Evolutionary conservation across 2,888 invertebrate species (phyloP).

Genomic region (Lamellibrachia satsuma): DNA sequence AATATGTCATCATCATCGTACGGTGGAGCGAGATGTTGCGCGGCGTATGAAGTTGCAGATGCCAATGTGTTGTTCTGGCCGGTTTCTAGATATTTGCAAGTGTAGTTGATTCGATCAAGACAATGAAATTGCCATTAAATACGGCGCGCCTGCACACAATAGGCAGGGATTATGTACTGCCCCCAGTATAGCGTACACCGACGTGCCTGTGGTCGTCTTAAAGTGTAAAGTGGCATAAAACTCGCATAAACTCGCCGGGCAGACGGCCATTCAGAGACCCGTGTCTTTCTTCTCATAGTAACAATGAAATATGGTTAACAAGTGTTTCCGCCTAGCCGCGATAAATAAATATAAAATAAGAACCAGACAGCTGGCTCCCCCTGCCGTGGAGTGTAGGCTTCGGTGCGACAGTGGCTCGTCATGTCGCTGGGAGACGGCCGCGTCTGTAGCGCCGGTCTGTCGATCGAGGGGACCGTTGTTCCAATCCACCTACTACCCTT

Average conservation of each 20-base stretch:
- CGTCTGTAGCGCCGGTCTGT: background rate
- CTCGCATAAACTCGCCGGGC: background rate
- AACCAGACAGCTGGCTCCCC: background rate
- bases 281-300: background rate
- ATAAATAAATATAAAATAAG: slow-evolving; percentile 3
- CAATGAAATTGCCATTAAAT: background rate
- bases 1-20: background rate
- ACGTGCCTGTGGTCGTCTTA: background rate
- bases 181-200: background rate
- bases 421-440: background rate
- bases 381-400: background rate
- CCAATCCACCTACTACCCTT: no score
- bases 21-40: no score
- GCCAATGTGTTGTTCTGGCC: background rate
- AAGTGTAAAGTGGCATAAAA: background rate
- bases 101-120: background rate
- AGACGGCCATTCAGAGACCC: background rate
- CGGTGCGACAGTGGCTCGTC: background rate
- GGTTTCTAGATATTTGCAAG: background rate
- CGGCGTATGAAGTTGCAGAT: background rate
- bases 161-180: background rate
- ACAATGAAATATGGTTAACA: background rate
- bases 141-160: background rate
- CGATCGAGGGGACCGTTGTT: no score
- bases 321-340: background rate